Base-by-base conservation (phyloP, 2,888 invertebrate genomes). In the Chrysolina haemoptera region DNA sequence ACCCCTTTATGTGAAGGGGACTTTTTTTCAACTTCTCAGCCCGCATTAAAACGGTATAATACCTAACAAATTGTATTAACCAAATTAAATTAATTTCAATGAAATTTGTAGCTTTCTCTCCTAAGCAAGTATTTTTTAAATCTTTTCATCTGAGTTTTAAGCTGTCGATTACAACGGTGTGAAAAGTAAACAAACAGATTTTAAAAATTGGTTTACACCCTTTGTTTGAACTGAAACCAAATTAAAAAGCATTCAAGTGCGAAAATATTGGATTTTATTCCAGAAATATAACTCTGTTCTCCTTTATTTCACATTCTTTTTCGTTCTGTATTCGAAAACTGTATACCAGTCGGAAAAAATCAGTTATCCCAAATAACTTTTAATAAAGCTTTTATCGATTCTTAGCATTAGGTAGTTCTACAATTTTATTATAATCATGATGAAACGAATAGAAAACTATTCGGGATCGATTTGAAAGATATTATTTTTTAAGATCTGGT, bases 181-280 rank as follows among this genome's bases (percentile, higher is more conserved):
- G 77, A 76, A 78, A 76, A 73, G 70, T 71, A 76, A 77, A 78
- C 77, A 78, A 75, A 74, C 71, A 68, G 75, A 68, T 71, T 75
- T 68, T 71, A 76, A 79, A 79, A 78, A 79, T 74, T 75, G 70
- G 75, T 76, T 77, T 75, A 62, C 79, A 75, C 83, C 82, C 82
- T 81, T 81, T 85, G 79, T 85, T 85, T 85, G 82, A 77, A 81
- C 83, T 81, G 82, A 77, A 79, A 81, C 82, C 75, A 82, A 84
- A 83, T 82, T 83, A 84, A 83, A 84, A 84, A 80, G 83, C 83
- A 81, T 82, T 82, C 82, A 79, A 81, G 82, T 82, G 84, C 81
- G 78, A 75, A 75, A 80, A 83, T 83, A 84, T 84, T 81, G 78
- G 79, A 83, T 84, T 83, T 83, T 84, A 73, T 74, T 72, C 67